A percentile compares a stretch with the other conserved stretches of the same genome.
These are phyloP conservation scores for Maniola jurtina DNA, from an alignment of 1,140 invertebrate genomes.

Conservation along the genomic window DNA sequence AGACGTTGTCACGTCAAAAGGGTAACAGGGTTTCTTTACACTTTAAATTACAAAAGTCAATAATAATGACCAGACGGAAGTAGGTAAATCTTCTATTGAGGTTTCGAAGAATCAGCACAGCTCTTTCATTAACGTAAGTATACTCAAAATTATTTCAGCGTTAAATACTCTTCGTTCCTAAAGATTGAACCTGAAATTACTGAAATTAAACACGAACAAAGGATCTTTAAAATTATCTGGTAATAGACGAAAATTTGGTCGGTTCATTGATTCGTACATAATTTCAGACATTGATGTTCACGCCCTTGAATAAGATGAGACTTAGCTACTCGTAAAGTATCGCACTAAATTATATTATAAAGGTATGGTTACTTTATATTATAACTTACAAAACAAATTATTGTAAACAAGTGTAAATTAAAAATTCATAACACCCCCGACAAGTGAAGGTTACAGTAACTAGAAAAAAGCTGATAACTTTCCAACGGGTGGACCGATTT, in stretches of 20 bases:
- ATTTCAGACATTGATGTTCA: constrained; percentile 28
- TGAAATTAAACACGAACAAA: constrained; percentile 19
- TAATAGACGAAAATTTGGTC: constrained; percentile 28
- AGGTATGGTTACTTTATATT: no score
- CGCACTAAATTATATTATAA: no score
- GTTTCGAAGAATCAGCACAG: background rate
- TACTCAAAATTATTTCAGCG: constrained; percentile 13
- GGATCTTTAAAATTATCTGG: constrained; percentile 24
- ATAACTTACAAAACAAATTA: no score
- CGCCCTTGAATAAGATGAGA: constrained; percentile 23
- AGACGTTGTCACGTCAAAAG: no score
- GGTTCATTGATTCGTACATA: constrained; percentile 32
- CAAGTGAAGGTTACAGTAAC: no score
- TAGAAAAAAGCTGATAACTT: no score
- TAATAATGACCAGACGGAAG: background rate
- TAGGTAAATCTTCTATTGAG: no score
- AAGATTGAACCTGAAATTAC: constrained; percentile 7
- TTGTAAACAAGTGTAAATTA: no score
- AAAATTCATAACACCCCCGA: no score
- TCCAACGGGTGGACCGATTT: no score
- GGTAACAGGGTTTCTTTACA: no score
- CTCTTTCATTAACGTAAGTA: background rate
- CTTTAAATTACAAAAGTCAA: no score
- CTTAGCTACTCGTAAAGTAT: background rate
- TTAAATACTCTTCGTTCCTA: background rate